Evolutionary conservation across 1,140 invertebrate genomes (phyloP).

Genomic region (Rhagoletis pomonella): DNA sequence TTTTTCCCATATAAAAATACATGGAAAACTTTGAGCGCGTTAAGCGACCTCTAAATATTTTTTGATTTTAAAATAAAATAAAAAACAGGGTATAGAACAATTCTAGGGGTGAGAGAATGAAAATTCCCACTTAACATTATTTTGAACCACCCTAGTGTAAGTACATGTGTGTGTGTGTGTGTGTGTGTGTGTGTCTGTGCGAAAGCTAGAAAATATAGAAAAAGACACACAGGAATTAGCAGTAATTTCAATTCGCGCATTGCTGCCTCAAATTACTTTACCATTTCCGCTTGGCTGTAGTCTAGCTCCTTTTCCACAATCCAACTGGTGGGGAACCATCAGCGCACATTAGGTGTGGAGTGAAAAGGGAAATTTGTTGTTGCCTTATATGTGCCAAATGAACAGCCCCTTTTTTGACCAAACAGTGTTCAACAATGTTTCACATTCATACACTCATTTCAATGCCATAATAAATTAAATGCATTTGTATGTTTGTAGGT

Average conservation of each 20-base stretch:
- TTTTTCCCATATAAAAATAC: no score
- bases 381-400: not conserved
- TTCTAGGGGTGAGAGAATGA: not conserved
- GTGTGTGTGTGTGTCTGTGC: not conserved
- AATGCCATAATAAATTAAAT: not conserved
- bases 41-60: no score
- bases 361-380: not conserved
- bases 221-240: conserved; percentile 3
- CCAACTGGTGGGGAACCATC: not conserved
- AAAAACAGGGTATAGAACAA: no score
- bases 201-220: not conserved
- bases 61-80: no score
- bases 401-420: not conserved
- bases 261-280: conserved; percentile 32
- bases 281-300: not conserved
- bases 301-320: not conserved
- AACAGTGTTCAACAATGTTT: not conserved
- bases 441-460: not conserved
- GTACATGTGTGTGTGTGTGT: not conserved
- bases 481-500: not conserved
- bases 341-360: no score
- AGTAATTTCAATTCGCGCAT: conserved; percentile 34
- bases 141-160: not conserved
- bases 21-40: no score
- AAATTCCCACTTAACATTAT: no score